Base-by-base conservation (phyloP, 1,140 invertebrate species). In the Dufourea novaeangliae region DNA sequence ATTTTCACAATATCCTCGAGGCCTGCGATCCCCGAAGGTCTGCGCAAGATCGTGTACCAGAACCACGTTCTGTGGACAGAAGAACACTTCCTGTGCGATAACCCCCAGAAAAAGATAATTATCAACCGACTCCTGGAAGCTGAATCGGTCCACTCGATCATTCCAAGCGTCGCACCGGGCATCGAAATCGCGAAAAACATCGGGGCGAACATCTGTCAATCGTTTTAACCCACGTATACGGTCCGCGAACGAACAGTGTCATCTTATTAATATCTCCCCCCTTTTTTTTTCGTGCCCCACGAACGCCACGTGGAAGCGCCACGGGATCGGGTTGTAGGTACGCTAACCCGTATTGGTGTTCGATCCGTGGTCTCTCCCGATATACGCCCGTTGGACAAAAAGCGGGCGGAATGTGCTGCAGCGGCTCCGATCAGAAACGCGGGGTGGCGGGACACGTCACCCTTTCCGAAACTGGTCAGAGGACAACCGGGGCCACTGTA, bases 321-420 rank as follows among this genome's bases (percentile, higher is more conserved):
- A 41, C 63, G 56, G 61, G n/a, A 46, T 37, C 50, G 29, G 22
- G n/a, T 17, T n/a, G n/a, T n/a, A n/a, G n/a, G n/a, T n/a, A n/a
- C 27, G 57, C 44, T 46, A 64, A 75, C 81, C 63, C 69, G 68
- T 50, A 85, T 85, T 69, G 84, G 83, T 77, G 84, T 85, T 83
- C 50, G 76, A 82, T 82, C 66, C 70, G 54, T 79, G 66, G 78
- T 50, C 66, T 70, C 69, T 85, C 74, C 67, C 77, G 80, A 82
- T 88, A 88, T 88, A 88, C 67, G 74, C 78, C 81, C 66, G 57
- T 39, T 68, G 78, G 71, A 80, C 89, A 91, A 91, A 91, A 91
- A 90, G 87, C 80, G 78, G 83, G 71, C 83, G 86, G 90, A 89
- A 91, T 91, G 89, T 84, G 78, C 82, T 74, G 85, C 17, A 14